These are phyloP conservation scores for Nautilus pompilius DNA, from an alignment of 1,140 invertebrate species.

Conservation along the genomic window DNA sequence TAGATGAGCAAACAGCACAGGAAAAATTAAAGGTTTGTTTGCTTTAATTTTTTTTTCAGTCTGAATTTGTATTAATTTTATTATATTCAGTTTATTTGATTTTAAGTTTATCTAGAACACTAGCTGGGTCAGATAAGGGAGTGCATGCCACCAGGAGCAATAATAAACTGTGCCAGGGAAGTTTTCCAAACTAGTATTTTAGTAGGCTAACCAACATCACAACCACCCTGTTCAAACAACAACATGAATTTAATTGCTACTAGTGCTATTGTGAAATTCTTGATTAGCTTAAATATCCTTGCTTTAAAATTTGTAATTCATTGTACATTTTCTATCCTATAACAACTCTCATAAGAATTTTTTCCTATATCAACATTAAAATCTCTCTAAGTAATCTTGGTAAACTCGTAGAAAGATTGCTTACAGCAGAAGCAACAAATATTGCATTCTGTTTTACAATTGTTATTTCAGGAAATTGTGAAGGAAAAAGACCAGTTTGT, in stretches of 20 bases:
- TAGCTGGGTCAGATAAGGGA: background rate
- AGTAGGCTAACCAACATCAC: background rate
- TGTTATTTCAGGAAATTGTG: constrained; percentile 65
- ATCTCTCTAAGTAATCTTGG: background rate
- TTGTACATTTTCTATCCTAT: background rate
- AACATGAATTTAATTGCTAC: background rate
- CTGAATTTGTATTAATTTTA: constrained; percentile 1
- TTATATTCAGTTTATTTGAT: background rate
- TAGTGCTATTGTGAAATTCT: background rate
- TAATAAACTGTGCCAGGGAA: background rate
- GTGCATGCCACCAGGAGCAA: background rate
- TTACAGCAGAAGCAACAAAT: background rate
- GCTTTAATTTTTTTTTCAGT: background rate
- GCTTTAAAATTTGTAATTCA: background rate
- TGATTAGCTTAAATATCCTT: background rate
- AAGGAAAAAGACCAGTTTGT: constrained; percentile 80
- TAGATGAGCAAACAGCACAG: constrained; percentile 83
- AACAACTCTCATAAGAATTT: background rate
- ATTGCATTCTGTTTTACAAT: background rate
- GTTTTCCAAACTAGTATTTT: background rate
- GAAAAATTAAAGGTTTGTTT: constrained; percentile 59
- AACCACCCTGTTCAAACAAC: background rate
- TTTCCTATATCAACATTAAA: background rate
- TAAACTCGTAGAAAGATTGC: background rate
- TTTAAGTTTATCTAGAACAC: background rate